phyloP scores from a whole-genome alignment of 2,797 vertebrate genomes.

The Threskiornis aethiopicus region DNA sequence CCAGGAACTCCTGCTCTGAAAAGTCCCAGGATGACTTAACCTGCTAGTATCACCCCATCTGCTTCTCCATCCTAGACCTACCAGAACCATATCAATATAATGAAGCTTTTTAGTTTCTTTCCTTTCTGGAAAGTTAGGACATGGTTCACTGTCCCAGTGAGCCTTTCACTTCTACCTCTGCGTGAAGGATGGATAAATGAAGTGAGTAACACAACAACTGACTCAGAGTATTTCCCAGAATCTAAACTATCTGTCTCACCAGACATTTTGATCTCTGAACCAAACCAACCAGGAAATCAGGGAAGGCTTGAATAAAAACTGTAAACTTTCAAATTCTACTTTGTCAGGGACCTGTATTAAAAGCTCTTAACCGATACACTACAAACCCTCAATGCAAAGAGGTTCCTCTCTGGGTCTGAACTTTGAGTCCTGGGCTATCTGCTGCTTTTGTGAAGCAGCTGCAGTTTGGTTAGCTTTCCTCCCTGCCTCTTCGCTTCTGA shows the following conservation, averaged over 20 bases:
- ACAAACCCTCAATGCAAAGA: background rate
- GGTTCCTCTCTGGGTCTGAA: background rate
- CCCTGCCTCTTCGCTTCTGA: background rate
- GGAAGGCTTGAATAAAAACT: background rate
- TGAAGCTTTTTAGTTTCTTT: background rate
- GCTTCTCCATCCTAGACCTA: background rate
- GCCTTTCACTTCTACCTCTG: background rate
- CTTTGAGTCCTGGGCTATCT: background rate
- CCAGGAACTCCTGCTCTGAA: background rate
- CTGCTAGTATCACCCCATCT: background rate
- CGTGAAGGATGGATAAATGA: background rate
- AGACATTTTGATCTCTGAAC: background rate
- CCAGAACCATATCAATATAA: background rate
- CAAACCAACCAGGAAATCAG: background rate
- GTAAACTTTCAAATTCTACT: background rate
- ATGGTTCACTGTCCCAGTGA: background rate
- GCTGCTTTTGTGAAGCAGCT: background rate
- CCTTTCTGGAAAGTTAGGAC: background rate
- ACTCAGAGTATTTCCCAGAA: background rate
- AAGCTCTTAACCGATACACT: background rate
- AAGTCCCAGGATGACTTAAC: background rate
- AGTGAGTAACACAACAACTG: background rate
- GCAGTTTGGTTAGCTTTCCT: background rate
- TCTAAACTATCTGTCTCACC: background rate
- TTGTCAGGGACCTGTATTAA: background rate